Conservation (phyloP, 2,888 invertebrate genomes). For the Polydrusus cervinus region DNA sequence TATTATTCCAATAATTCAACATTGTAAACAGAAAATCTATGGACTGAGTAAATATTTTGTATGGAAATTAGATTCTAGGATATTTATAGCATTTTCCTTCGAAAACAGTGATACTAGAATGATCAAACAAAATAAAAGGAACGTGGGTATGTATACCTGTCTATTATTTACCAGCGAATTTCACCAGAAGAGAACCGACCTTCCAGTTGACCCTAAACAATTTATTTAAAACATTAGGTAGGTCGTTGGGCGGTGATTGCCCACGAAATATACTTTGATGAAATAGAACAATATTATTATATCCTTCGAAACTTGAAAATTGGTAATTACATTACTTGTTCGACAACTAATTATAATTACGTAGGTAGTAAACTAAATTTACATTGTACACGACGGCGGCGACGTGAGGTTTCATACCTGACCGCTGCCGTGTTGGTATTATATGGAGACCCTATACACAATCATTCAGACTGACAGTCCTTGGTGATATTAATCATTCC, state of each 20-base stretch:
- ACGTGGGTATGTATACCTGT: neutral
- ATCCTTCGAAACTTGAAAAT: neutral
- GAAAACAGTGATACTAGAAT: neutral
- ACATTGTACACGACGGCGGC: too few species aligned
- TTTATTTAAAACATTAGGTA: constrained; percentile 17
- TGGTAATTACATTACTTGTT: neutral
- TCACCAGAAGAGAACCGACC: neutral
- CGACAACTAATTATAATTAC: too few species aligned
- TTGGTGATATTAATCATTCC: too few species aligned
- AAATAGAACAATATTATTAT: neutral
- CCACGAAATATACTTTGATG: constrained; percentile 2
- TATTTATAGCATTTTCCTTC: constrained; percentile 13
- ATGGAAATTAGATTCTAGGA: constrained; percentile 17
- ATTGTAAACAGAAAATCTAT: constrained; percentile 7
- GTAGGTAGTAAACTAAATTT: too few species aligned
- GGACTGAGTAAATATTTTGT: constrained; percentile 14
- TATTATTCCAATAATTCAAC: constrained; percentile 3
- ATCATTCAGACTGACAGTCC: too few species aligned
- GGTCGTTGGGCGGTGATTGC: constrained; percentile 1
- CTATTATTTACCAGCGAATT: constrained; percentile 10
- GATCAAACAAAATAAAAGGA: neutral
- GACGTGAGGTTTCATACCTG: too few species aligned
- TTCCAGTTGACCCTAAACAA: constrained; percentile 21
- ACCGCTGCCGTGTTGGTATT: too few species aligned
- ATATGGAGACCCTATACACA: too few species aligned